Conservation (phyloP, 1,140 invertebrate species). For the Zaprionus gabonicus region DNA sequence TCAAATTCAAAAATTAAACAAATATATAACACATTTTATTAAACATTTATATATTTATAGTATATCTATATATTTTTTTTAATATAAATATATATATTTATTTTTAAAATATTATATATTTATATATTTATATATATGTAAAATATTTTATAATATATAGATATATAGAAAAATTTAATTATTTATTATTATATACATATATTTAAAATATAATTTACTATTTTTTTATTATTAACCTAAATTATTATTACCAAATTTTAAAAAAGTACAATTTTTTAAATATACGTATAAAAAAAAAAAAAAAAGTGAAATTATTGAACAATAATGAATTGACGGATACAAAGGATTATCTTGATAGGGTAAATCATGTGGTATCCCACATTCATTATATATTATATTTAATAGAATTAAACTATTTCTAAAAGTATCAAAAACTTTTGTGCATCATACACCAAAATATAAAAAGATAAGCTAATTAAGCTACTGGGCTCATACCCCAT, state of each 20-base stretch:
- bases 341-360: constrained; percentile 86
- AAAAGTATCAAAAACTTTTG: constrained; percentile 86
- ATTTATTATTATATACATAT: constrained; percentile 22
- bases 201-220: constrained; percentile 1
- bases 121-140: constrained; percentile 40
- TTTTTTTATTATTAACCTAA: constrained; percentile 10
- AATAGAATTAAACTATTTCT: constrained; percentile 86
- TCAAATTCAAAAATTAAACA: constrained; percentile 43
- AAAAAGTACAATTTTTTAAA: not conserved
- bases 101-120: constrained; percentile 10
- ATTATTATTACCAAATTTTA: too few relatives aligned
- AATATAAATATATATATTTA: constrained; percentile 51
- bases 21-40: too few relatives aligned
- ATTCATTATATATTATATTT: constrained; percentile 80
- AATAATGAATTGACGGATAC: constrained; percentile 85
- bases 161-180: constrained; percentile 38
- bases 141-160: constrained; percentile 15
- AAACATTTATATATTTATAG: constrained; percentile 36
- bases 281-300: constrained; percentile 68
- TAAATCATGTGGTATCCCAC: constrained; percentile 76
- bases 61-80: constrained; percentile 43
- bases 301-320: constrained; percentile 49
- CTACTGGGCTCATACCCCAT: constrained; percentile 85
- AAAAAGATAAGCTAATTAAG: constrained; percentile 85
- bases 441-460: constrained; percentile 86